A percentile compares a stretch with the other conserved stretches of the same genome.
These are phyloP conservation scores for Micropoecilia bifurca DNA, from an alignment of 2,797 vertebrate species.

Conservation along the genomic window DNA sequence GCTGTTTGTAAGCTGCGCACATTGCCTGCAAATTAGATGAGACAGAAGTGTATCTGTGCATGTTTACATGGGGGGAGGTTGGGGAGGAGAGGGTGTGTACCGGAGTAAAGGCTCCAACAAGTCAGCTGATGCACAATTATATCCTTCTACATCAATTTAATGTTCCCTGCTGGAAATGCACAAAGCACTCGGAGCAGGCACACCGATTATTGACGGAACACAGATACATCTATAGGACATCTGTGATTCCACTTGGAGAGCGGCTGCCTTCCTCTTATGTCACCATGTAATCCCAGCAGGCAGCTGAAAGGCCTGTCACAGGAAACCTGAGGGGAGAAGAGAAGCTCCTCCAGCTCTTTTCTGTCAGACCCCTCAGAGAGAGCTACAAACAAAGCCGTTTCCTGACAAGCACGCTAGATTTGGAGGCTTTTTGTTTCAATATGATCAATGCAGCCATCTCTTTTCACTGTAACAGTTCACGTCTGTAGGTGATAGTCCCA, in stretches of 20 bases:
- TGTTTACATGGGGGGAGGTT: neutral
- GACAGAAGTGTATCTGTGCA: constrained; percentile 25
- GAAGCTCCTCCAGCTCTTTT: constrained; percentile 25
- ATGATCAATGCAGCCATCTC: constrained; percentile 7
- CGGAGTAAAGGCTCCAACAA: neutral
- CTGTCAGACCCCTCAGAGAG: constrained; percentile 31
- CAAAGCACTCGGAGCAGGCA: constrained; percentile 16
- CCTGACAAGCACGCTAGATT: constrained; percentile 18
- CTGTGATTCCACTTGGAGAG: constrained; percentile 54
- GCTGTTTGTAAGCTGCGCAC: constrained; percentile 14
- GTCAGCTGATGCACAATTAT: constrained; percentile 8
- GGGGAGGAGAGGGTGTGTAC: too few relatives aligned
- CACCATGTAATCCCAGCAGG: constrained; percentile 48
- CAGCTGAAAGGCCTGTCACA: constrained; percentile 37
- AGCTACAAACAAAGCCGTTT: constrained; percentile 6
- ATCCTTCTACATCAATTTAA: constrained; percentile 15
- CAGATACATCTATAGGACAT: constrained; percentile 32
- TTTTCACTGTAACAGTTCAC: neutral
- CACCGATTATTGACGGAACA: constrained; percentile 37
- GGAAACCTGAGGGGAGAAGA: constrained; percentile 41
- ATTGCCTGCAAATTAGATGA: constrained; percentile 43
- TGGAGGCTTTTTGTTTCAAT: constrained; percentile 7
- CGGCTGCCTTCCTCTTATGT: constrained; percentile 36
- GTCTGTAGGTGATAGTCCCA: neutral
- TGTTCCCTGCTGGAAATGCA: constrained; percentile 16